phyloP scores from a whole-genome alignment of 2,113 vertebrate species.

The Leuciscus idus region DNA sequence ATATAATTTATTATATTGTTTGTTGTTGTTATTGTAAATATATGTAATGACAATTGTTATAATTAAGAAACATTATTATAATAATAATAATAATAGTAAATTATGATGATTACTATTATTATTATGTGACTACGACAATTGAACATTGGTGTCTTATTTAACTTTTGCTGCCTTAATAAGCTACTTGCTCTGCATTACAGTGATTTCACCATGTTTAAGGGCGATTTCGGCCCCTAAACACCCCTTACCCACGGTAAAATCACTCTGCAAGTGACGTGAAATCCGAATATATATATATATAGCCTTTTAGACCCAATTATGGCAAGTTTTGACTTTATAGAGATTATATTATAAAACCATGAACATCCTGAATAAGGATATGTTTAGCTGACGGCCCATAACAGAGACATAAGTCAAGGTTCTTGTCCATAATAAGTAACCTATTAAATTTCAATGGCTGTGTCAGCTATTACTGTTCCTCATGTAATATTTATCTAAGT shows the following conservation, averaged over 20 bases:
- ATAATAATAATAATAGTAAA: too few species aligned
- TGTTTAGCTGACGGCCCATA: constrained; percentile 25
- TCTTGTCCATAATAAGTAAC: constrained; percentile 36
- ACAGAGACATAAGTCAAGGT: constrained; percentile 24
- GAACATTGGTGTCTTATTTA: not conserved
- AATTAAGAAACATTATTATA: too few species aligned
- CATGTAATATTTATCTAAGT: constrained; percentile 54
- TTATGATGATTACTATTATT: not conserved
- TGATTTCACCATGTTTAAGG: too few species aligned
- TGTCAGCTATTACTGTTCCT: constrained; percentile 53
- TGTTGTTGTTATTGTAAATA: too few species aligned
- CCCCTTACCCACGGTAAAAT: not conserved
- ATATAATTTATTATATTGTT: too few species aligned
- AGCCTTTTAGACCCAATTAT: not conserved
- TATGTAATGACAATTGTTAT: too few species aligned
- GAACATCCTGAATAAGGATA: constrained; percentile 32
- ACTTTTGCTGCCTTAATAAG: not conserved
- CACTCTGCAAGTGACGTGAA: not conserved
- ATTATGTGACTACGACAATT: not conserved
- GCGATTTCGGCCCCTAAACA: too few species aligned
- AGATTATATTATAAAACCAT: constrained; percentile 31
- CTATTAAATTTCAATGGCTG: constrained; percentile 50
- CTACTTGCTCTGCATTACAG: too few species aligned
- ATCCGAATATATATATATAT: not conserved
- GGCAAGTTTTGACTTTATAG: not conserved